Base-by-base conservation (phyloP, 2,888 invertebrate genomes). In the Idaea dimidiata region DNA sequence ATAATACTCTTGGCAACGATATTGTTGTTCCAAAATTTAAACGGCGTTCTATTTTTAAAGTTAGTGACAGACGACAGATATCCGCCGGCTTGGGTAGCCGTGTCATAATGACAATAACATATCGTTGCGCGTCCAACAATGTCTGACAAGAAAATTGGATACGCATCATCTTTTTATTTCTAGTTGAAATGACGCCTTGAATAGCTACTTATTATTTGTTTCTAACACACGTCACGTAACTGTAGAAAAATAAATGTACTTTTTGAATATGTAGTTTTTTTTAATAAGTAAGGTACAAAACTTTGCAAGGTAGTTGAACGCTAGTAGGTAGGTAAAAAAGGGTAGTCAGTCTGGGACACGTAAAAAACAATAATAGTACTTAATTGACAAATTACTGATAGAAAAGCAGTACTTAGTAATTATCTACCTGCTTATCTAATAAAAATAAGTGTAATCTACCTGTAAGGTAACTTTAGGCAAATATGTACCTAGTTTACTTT, bases 1-100 rank as follows among this genome's bases (percentile, higher is more conserved):
- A 10, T 43, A 43, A 43, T 43, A 43, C 10, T 7, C 43, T 43
- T 43, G 43, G 43, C 43, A 43, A 14, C 43, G 10, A 43, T 14
- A 43, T 43, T 43, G 43, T 43, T 43, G 43, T 43, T 43, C 43
- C 43, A 43, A 43, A 43, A 43, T 43, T 43, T 43, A 43, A 43
- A 43, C 43, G 10, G 14, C 43, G 43, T 43, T 43, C 43, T 43
- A 43, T 43, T 43, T 43, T 43, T 43, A 43, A 43, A 43, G 10
- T 43, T 8, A 43, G 43, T 43, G 43, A 43, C 43, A 43, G 43
- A 43, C 43, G 43, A 43, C 43, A 43, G 43, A 43, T 43, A 43
- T 43, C 43, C 43, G 43, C 8, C 43, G 14, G 43, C 43, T 43
- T 43, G 8, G 43, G 43, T 43, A 43, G 43, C 43, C 43, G 10